These are phyloP conservation scores for Lepus oiostolus DNA, from an alignment of 2,797 vertebrate species.

Conservation along the genomic window DNA sequence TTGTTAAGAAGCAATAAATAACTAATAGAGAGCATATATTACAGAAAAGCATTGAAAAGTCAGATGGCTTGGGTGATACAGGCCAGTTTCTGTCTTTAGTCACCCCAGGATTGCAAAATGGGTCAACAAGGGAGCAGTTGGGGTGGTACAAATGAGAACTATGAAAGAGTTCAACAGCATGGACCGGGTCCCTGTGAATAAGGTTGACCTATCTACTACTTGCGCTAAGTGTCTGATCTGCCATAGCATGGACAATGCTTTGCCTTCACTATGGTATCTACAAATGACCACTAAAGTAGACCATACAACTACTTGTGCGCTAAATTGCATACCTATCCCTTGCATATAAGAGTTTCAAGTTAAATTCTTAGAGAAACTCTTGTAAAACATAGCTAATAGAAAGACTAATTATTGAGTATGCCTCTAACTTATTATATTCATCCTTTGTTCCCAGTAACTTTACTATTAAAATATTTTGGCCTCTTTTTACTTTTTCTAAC, in stretches of 20 bases:
- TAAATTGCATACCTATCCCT: neutral
- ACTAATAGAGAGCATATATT: neutral
- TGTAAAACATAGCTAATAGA: constrained; percentile 56
- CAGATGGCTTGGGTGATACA: neutral
- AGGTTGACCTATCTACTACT: neutral
- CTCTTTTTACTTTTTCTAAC: constrained; percentile 61
- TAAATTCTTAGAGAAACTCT: constrained; percentile 44
- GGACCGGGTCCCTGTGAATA: neutral
- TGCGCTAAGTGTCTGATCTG: neutral
- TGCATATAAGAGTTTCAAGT: neutral
- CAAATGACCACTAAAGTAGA: neutral
- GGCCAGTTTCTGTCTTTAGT: neutral
- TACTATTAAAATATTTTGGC: constrained; percentile 68
- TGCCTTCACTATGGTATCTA: neutral
- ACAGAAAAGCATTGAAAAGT: neutral
- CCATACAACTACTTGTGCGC: neutral
- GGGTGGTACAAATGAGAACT: neutral
- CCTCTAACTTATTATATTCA: constrained; percentile 28
- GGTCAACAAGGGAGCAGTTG: neutral
- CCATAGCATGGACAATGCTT: neutral
- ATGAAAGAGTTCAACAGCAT: neutral
- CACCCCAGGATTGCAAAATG: too few species aligned
- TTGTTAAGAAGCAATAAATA: neutral
- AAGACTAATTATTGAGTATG: constrained; percentile 61
- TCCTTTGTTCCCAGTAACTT: constrained; percentile 60